Percentiles rank a stretch among this genome's conserved stretches.
Conservation (phyloP, 2,113 vertebrate species). For the Xyliphius kryptos region DNA sequence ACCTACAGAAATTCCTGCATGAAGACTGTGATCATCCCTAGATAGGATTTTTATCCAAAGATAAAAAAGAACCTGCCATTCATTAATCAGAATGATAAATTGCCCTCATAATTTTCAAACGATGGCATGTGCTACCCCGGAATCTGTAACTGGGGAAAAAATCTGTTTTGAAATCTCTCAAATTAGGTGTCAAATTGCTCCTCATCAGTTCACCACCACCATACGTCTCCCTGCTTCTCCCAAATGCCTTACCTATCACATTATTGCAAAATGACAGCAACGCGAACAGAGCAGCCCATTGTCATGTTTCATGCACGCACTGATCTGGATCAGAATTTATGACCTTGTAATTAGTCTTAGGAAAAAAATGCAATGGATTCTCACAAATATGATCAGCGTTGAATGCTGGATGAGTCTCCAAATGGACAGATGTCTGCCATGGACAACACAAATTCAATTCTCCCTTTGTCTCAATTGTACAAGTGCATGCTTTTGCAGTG, state of each 20-base stretch:
- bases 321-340: slow-evolving; percentile 42
- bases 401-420: too few species aligned
- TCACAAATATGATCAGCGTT: too few species aligned
- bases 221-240: not conserved
- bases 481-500: slow-evolving; percentile 49
- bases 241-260: slow-evolving; percentile 9
- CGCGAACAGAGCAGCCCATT: slow-evolving; percentile 41
- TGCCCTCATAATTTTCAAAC: slow-evolving; percentile 37
- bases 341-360: slow-evolving; percentile 46
- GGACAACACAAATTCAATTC: too few species aligned
- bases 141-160: slow-evolving; percentile 27
- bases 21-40: slow-evolving; percentile 37
- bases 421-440: slow-evolving; percentile 38
- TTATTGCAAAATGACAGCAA: slow-evolving; percentile 48
- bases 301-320: slow-evolving; percentile 31
- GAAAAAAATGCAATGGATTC: too few species aligned
- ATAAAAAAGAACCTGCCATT: slow-evolving; percentile 52
- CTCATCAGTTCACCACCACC: slow-evolving; percentile 21
- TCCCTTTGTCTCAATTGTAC: too few species aligned
- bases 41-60: slow-evolving; percentile 29
- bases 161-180: slow-evolving; percentile 39
- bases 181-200: slow-evolving; percentile 36
- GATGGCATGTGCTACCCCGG: slow-evolving; percentile 40
- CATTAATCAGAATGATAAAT: slow-evolving; percentile 53
- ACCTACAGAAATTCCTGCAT: too few species aligned